Evolutionary conservation across 2,888 invertebrate genomes (phyloP), one percentile per base, ranked within the genome.

Genomic region (Oscheius sp.): DNA sequence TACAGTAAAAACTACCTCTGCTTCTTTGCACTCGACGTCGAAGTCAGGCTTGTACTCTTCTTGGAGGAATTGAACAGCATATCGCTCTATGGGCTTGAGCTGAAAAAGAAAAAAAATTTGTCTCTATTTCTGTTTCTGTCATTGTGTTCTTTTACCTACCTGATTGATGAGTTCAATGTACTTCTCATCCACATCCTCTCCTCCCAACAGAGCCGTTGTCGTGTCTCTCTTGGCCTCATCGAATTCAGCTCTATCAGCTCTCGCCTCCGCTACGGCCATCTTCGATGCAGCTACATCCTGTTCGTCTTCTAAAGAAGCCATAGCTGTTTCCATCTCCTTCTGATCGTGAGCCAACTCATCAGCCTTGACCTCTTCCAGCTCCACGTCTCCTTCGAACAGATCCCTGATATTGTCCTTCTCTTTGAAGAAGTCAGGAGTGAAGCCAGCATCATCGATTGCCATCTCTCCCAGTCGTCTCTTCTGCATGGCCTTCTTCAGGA

Each of bases 371-470:
- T 83, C 84, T 29, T 37, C 57, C 42, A 63, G 75, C 2, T 78
- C 80, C n/a, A 77, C 70, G 50, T 86, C 87, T 68, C 85, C 84
- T 11, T 83, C 84, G 76, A 89, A 89, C 53, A 89, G 76, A 73
- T 89, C 89, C 1, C 79, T 74, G 59, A 88, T 79, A 63, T 84
- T 88, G 73, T 86, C 84, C 9, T 82, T 70, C 63, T 85, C 78
- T 90, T 96, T 95, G 91, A 99, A 95, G 91, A 94, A 96, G 0
- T 96, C 95, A 13, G 98, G 96, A 42, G 97, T 99, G 90, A 99
- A 99, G 91, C 96, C 96, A 9, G 98, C 99, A 83, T 95, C 96
- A 91, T 99, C 99, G 89, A 99, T 99, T 63, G 99, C 97, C 89
- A 98, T 92, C 91, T 96, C 95, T 13, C 96, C 96, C 42, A 99